Conservation (phyloP, 2,113 vertebrate species). For the Brachypteracias leptosomus region DNA sequence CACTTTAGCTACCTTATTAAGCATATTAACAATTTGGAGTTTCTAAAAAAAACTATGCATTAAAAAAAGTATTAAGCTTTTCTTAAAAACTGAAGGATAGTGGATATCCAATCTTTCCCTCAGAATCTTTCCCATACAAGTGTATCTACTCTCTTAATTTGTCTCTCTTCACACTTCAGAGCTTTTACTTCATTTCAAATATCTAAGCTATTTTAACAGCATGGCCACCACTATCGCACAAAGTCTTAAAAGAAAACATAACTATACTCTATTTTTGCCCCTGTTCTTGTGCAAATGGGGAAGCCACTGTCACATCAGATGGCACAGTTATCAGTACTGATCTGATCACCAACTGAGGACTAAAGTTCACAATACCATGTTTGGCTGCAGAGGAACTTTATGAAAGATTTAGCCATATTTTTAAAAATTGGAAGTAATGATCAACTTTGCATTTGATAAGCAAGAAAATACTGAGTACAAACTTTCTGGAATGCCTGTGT, state of each 20-base stretch:
- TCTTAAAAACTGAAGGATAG: neutral
- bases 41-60: neutral
- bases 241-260: neutral
- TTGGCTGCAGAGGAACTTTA: neutral
- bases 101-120: neutral
- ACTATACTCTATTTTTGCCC: neutral
- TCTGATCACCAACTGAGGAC: neutral
- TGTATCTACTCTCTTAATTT: neutral
- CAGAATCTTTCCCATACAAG: neutral
- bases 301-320: neutral
- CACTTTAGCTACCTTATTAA: neutral
- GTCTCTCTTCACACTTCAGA: neutral
- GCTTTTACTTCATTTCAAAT: neutral
- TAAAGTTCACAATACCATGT: neutral
- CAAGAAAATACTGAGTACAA: neutral
- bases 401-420: neutral
- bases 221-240: neutral
- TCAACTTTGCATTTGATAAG: neutral
- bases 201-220: neutral
- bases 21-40: neutral
- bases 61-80: neutral
- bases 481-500: constrained; percentile 40
- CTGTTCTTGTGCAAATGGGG: neutral
- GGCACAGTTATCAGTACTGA: neutral
- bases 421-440: neutral